Evolutionary conservation across 2,113 vertebrate genomes (phyloP), one percentile per base, ranked within the genome.

Genomic region (Cynoglossus semilaevis): DNA sequence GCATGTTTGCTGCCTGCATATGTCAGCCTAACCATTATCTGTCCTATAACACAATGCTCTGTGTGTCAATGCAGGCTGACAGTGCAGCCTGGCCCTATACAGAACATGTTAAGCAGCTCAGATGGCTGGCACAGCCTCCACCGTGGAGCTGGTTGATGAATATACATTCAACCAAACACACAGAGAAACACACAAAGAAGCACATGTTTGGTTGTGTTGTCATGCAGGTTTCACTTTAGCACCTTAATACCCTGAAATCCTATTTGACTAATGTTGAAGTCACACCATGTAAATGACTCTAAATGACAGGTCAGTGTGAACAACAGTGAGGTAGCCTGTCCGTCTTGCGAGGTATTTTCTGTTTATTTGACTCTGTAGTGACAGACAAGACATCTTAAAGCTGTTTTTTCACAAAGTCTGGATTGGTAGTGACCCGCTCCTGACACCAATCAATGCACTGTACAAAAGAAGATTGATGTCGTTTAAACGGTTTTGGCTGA

Each of bases 11-110:
- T 82, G 88, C 87, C 84, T 29, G 45, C 40, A 11, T 57, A 15
- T 51, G 83, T 86, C 85, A 88, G 76, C 70, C 59, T 88, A 85
- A 85, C 74, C 76, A 82, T 88, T 87, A 87, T 80, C 71, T 66
- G 82, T 87, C 70, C 80, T 60, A 62, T 76, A 72, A 73, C 66
- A 76, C 71, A 45, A 60, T 52, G 70, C 67, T 63, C 63, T 49
- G 50, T 66, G 67, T 70, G 59, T 74, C 49, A 15, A 85, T 67
- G 14, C 57, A 8, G 74, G 50, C 79, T 85, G 83, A 80, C 83
- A 87, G 72, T 44, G 4, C 55, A 65, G 72, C 77, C 40, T 11
- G 79, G 62, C 63, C 82, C 79, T 81, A 51, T 81, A 76, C 75
- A 34, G 14, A 41, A 14, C 10, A 37, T 76, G 77, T 87, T 82